phyloP scores from a whole-genome alignment of 2,797 vertebrate genomes.

The Pteronotus mesoamericanus region DNA sequence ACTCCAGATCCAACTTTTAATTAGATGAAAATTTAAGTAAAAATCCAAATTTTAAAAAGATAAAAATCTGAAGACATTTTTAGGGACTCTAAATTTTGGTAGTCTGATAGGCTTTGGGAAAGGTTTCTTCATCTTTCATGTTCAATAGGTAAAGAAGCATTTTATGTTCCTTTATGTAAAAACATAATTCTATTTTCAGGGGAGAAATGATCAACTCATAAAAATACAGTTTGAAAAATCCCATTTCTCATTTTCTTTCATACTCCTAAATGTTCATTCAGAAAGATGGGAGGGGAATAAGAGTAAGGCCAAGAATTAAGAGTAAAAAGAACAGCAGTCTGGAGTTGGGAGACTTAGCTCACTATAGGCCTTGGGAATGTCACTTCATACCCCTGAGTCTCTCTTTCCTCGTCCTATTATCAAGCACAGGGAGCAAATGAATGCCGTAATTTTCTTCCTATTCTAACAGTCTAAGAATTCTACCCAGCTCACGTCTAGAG shows the following conservation, averaged over 20 bases:
- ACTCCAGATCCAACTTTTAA: conserved; percentile 72
- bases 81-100: not conserved
- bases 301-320: not conserved
- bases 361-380: not conserved
- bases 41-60: not conserved
- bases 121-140: not conserved
- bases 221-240: conserved; percentile 9
- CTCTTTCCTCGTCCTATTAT: not conserved
- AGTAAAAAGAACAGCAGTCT: not conserved
- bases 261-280: not conserved
- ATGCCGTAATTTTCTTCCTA: not conserved
- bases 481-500: not conserved
- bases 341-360: not conserved
- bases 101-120: not conserved
- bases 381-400: not conserved
- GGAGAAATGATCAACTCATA: not conserved
- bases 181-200: not conserved
- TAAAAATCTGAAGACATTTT: not conserved
- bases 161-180: not conserved
- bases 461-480: not conserved
- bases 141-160: not conserved
- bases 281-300: not conserved
- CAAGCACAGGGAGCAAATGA: not conserved
- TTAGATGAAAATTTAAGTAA: conserved; percentile 35
- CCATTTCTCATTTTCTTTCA: not conserved